Evolutionary conservation across 2,113 vertebrate species (phyloP), one percentile per base, ranked within the genome.

Genomic region (Sisor rabdophorus): DNA sequence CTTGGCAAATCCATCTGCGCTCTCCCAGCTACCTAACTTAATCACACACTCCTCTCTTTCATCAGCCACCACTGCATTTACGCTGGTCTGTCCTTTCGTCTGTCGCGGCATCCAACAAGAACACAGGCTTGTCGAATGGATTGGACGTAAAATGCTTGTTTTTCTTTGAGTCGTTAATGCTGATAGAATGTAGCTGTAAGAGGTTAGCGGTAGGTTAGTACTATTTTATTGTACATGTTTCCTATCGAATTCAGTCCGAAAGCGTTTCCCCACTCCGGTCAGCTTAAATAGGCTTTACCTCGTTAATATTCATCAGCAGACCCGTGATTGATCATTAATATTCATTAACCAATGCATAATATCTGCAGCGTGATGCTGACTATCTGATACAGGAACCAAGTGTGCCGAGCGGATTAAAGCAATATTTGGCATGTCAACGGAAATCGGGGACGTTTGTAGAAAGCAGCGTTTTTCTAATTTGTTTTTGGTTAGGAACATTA

Each of bases 21-120:
- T 71, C 68, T 54, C 68, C 32, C 50, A 22, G 50, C 50, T 71
- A 50, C 50, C 68, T 54, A 54, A 71, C n/a, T 32, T 36, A 12
- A 70, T 70, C 68, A 70, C 48, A 32, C 68, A 13, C 68, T 70
- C 48, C 28, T 71, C 11, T 71, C 20, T 4, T 22, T 3, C 19
- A 9, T 36, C 68, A 54, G 68, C 20, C 50, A 54, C 17, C 26
- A 7, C 30, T 7, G 26, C 52, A n/a, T 36, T 54, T 24, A 36
- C 52, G 68, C 10, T 1, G 19, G 3, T 13, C 28, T 2, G 47
- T 70, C 50, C 10, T 67, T 54, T 53, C 26, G 32, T 36, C 48
- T 32, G 26, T 70, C 68, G n/a, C 16, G 40, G 5, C 6, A 16
- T 71, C 50, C 30, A 36, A 8, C 15, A 55, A 32, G 12, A 40